Evolutionary conservation across 1,140 invertebrate species (phyloP).

Genomic region (Brachionus paranguensis): DNA sequence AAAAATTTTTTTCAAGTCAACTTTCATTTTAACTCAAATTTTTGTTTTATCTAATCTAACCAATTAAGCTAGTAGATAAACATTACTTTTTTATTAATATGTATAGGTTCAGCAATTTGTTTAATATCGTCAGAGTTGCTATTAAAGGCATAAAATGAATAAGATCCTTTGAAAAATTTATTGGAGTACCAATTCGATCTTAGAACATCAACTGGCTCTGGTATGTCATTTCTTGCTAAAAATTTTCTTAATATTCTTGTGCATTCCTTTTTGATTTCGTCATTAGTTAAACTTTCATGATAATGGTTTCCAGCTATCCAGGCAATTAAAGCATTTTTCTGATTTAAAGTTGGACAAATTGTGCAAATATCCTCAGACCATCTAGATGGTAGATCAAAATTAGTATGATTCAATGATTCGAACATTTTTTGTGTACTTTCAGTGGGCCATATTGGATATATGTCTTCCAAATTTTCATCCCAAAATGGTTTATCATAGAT

Average conservation of each 20-base stretch:
- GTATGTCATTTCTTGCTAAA: slow-evolving; percentile 9
- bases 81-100: not conserved
- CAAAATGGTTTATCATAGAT: slow-evolving; percentile 36
- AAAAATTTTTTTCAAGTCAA: too few relatives aligned
- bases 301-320: slow-evolving; percentile 32
- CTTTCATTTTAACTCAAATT: too few relatives aligned
- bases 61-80: too few relatives aligned
- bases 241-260: not conserved
- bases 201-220: not conserved
- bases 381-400: not conserved
- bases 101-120: not conserved
- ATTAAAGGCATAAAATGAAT: slow-evolving; percentile 40
- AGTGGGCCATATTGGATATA: slow-evolving; percentile 12
- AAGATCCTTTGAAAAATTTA: not conserved
- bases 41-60: too few relatives aligned
- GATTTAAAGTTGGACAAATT: not conserved
- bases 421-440: not conserved
- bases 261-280: not conserved
- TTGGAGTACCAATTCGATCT: slow-evolving; percentile 34
- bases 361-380: slow-evolving; percentile 23
- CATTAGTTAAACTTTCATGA: not conserved
- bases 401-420: not conserved
- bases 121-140: not conserved
- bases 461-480: slow-evolving; percentile 14
- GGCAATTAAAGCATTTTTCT: not conserved